Percentiles rank a stretch among this genome's conserved stretches.
These are phyloP conservation scores for Pollenia labialis DNA, from an alignment of 2,888 invertebrate genomes.

Conservation along the genomic window DNA sequence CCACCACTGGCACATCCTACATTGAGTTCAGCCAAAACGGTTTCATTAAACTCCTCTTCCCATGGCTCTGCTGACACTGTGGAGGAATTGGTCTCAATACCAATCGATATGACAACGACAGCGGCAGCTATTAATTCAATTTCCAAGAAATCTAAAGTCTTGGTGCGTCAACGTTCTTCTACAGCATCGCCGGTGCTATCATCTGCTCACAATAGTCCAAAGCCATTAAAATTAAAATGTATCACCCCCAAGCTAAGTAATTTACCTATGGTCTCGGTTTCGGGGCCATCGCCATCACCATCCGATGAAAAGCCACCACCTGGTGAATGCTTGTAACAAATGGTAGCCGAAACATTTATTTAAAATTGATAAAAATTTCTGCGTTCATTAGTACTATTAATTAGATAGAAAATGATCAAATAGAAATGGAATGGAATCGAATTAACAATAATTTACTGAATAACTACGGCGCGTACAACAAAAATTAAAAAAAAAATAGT, in stretches of 20 bases:
- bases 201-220: slow-evolving; percentile 80
- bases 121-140: slow-evolving; percentile 56
- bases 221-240: slow-evolving; percentile 78
- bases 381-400: not conserved
- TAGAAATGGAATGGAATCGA: slow-evolving; percentile 55
- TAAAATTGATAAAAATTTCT: slow-evolving; percentile 77
- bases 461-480: too few relatives aligned
- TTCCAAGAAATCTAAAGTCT: slow-evolving; percentile 75
- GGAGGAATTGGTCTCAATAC: slow-evolving; percentile 80
- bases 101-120: slow-evolving; percentile 61
- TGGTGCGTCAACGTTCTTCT: slow-evolving; percentile 82
- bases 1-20: slow-evolving; percentile 75
- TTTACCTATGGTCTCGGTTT: slow-evolving; percentile 90
- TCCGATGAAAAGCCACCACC: slow-evolving; percentile 87
- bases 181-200: slow-evolving; percentile 78
- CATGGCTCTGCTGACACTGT: slow-evolving; percentile 80
- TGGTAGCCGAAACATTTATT: slow-evolving; percentile 84
- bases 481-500: too few relatives aligned
- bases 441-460: not conserved
- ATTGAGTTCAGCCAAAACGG: slow-evolving; percentile 73
- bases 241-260: slow-evolving; percentile 80
- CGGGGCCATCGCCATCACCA: slow-evolving; percentile 88
- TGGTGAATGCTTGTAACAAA: slow-evolving; percentile 84
- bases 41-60: slow-evolving; percentile 75
- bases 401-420: slow-evolving; percentile 22